These are phyloP conservation scores for Tauraco hartlaubi DNA, from an alignment of 2,797 vertebrate species.

Conservation along the genomic window DNA sequence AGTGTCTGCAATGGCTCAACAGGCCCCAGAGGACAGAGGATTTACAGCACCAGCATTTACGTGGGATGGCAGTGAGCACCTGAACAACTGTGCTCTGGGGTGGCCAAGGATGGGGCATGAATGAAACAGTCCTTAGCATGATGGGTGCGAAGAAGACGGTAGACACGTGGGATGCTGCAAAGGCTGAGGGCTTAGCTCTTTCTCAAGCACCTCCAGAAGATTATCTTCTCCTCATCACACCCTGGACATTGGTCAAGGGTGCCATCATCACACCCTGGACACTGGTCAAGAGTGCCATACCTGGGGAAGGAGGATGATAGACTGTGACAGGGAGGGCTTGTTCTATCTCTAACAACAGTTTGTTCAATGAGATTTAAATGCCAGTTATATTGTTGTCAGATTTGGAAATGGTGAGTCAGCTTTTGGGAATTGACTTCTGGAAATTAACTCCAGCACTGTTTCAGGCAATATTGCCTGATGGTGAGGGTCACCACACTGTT, in stretches of 20 bases:
- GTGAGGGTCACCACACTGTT: neutral
- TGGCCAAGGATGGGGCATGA: neutral
- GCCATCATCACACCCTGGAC: neutral
- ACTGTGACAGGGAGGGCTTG: neutral
- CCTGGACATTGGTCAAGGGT: neutral
- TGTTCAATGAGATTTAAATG: neutral
- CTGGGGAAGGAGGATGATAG: neutral
- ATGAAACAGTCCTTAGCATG: neutral
- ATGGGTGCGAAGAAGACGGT: rapidly evolving
- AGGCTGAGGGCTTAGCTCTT: neutral
- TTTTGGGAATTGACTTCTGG: neutral
- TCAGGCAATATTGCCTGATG: neutral
- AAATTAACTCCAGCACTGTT: neutral
- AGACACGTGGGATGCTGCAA: neutral
- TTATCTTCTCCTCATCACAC: neutral
- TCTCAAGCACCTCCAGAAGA: neutral
- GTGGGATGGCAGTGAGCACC: neutral
- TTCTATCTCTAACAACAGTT: neutral
- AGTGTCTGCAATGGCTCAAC: neutral
- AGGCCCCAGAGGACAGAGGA: neutral
- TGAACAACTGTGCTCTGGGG: neutral
- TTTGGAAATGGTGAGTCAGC: neutral
- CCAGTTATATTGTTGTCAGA: neutral
- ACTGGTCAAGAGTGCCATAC: neutral
- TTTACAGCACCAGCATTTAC: neutral